phyloP scores from a whole-genome alignment of 2,113 vertebrate genomes.

The Mionectes macconnelli region DNA sequence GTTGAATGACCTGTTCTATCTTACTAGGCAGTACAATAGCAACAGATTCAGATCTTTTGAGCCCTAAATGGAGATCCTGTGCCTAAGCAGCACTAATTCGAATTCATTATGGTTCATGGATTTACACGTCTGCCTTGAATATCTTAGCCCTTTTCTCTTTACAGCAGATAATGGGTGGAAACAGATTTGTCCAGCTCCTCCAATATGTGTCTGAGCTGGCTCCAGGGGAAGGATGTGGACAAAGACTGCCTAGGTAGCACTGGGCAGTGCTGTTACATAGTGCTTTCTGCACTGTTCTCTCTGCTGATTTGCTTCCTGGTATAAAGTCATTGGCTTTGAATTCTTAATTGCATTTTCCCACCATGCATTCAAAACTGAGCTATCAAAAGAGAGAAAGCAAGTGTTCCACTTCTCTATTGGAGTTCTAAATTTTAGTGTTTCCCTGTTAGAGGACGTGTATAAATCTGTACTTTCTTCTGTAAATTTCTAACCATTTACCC shows the following conservation, averaged over 20 bases:
- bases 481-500: neutral
- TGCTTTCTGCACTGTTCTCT: neutral
- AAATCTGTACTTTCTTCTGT: neutral
- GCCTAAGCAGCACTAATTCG: neutral
- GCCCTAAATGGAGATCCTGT: neutral
- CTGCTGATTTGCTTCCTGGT: neutral
- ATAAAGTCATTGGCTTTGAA: neutral
- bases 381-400: neutral
- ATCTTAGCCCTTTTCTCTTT: neutral
- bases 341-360: neutral
- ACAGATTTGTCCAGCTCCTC: neutral
- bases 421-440: rapidly evolving
- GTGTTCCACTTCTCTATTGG: neutral
- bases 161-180: neutral
- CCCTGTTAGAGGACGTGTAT: neutral
- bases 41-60: neutral
- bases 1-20: neutral
- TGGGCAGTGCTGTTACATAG: neutral
- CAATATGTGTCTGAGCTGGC: neutral
- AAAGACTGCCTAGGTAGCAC: neutral
- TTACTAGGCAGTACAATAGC: neutral
- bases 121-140: neutral
- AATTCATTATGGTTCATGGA: neutral
- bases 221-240: neutral
- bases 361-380: neutral